phyloP scores from a whole-genome alignment of 2,888 invertebrate genomes.

The Aquatica leii region DNA sequence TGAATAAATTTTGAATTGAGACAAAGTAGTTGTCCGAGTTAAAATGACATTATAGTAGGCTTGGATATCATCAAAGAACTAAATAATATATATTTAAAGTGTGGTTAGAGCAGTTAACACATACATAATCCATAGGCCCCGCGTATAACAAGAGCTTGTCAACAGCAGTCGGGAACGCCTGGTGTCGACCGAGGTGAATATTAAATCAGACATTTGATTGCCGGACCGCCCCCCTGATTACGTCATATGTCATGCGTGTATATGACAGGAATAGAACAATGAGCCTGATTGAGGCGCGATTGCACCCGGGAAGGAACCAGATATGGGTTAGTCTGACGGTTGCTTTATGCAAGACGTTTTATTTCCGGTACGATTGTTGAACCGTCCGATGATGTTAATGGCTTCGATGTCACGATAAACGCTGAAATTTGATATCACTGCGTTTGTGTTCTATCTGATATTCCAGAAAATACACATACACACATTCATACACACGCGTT shows the following conservation, averaged over 20 bases:
- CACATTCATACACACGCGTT: background rate
- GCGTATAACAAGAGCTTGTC: slow-evolving; percentile 56
- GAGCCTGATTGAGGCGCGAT: slow-evolving; percentile 57
- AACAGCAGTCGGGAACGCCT: slow-evolving; percentile 57
- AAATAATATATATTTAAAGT: slow-evolving; percentile 52
- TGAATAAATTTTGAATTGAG: background rate
- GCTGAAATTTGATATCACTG: slow-evolving; percentile 34
- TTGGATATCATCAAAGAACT: slow-evolving; percentile 22
- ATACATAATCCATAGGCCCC: slow-evolving; percentile 50
- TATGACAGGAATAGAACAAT: slow-evolving; percentile 59
- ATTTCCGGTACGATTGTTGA: slow-evolving; percentile 51
- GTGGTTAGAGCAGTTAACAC: slow-evolving; percentile 56
- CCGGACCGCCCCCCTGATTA: slow-evolving; percentile 60
- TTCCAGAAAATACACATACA: slow-evolving; percentile 5
- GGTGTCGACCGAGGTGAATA: slow-evolving; percentile 59
- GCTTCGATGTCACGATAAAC: slow-evolving; percentile 34
- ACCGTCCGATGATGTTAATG: slow-evolving; percentile 36
- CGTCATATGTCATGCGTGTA: slow-evolving; percentile 60
- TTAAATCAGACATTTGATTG: slow-evolving; percentile 61
- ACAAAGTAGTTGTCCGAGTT: background rate
- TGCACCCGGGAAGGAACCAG: slow-evolving; percentile 47
- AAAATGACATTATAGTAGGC: slow-evolving; percentile 20
- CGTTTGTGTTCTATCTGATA: slow-evolving; percentile 28
- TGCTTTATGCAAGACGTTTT: slow-evolving; percentile 48
- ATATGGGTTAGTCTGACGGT: slow-evolving; percentile 40